phyloP scores from a whole-genome alignment of 1,140 invertebrate species.

The Pectinophora gossypiella region DNA sequence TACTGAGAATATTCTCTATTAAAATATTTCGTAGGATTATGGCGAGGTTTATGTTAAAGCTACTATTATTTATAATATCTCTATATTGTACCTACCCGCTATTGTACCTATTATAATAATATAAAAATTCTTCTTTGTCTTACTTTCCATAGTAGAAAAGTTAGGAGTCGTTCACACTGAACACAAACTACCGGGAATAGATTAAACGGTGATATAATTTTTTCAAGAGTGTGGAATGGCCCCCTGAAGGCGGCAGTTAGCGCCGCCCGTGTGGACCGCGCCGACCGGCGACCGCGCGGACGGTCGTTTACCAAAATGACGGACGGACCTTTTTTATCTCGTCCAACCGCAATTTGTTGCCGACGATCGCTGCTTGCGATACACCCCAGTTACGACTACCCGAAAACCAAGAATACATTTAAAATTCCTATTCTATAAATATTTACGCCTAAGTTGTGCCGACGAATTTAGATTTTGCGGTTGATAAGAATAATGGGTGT shows the following conservation, averaged over 20 bases:
- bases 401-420: constrained; percentile 39
- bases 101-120: too few relatives aligned
- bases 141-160: too few relatives aligned
- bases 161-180: too few relatives aligned
- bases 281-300: constrained; percentile 29
- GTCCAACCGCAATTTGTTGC: constrained; percentile 64
- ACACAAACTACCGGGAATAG: constrained; percentile 45
- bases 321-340: constrained; percentile 69
- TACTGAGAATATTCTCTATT: too few relatives aligned
- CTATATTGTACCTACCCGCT: too few relatives aligned
- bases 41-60: too few relatives aligned
- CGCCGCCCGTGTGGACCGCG: neutral
- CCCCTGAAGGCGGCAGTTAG: neutral
- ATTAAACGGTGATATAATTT: constrained; percentile 53
- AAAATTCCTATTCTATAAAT: constrained; percentile 40
- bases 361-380: constrained; percentile 46
- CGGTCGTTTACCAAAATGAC: constrained; percentile 66
- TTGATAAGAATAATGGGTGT: too few relatives aligned
- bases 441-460: constrained; percentile 25
- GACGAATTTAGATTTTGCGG: constrained; percentile 16
- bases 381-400: constrained; percentile 24
- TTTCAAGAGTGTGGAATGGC: constrained; percentile 31
- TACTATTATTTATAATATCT: too few relatives aligned
- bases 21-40: too few relatives aligned
- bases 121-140: too few relatives aligned